Percentiles rank a stretch among this genome's conserved stretches.
phyloP scores from a whole-genome alignment of 2,113 vertebrate species.

The Aptenodytes patagonicus region DNA sequence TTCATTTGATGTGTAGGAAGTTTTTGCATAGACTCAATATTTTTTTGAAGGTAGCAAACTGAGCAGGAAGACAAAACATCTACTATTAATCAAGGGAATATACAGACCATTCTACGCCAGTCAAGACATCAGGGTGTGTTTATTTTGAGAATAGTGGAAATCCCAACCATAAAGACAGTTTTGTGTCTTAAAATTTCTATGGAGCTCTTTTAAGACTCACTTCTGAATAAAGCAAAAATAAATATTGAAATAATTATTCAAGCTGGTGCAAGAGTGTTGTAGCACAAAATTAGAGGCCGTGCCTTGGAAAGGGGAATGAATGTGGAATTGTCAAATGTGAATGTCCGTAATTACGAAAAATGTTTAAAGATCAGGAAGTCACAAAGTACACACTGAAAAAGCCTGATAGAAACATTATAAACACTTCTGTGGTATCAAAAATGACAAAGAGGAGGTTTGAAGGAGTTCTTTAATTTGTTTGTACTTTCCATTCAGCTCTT shows the following conservation, averaged over 20 bases:
- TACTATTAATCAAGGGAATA: not conserved
- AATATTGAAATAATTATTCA: not conserved
- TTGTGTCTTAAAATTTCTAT: not conserved
- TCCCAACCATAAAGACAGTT: not conserved
- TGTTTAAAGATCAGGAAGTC: not conserved
- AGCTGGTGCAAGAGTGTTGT: not conserved
- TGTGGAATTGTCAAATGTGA: not conserved
- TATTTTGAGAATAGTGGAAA: not conserved
- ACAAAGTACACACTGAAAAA: not conserved
- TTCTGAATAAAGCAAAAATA: not conserved
- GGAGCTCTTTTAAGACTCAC: not conserved
- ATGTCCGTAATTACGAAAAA: not conserved
- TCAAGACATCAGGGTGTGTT: not conserved
- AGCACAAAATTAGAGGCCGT: not conserved
- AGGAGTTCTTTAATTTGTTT: not conserved
- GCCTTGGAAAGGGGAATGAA: not conserved
- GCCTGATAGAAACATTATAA: not conserved
- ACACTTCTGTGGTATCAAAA: not conserved
- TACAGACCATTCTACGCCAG: not conserved
- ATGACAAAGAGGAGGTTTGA: not conserved
- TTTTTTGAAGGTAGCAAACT: not conserved
- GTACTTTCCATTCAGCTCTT: not conserved
- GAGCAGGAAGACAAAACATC: not conserved
- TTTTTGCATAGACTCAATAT: not conserved
- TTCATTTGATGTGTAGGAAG: not conserved